Evolutionary conservation across 1,140 invertebrate species (phyloP).

Genomic region (Tetramorium parvispinum): DNA sequence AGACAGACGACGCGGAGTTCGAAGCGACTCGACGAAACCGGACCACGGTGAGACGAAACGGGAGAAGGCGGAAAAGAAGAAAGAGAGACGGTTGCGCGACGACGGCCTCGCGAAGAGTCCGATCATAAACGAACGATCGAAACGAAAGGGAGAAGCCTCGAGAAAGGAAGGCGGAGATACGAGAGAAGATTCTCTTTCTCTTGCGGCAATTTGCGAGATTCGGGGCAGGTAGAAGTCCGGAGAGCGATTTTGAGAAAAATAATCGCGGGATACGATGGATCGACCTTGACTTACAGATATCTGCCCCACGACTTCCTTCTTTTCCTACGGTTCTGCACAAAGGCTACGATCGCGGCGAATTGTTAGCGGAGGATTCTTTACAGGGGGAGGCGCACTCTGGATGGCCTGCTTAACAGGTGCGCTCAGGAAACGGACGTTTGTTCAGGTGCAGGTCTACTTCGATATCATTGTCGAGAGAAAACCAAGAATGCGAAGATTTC

Average conservation of each 20-base stretch:
- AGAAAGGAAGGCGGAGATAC: background rate
- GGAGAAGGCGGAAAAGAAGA: constrained; percentile 53
- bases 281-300: constrained; percentile 43
- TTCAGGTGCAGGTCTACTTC: constrained; percentile 47
- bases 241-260: constrained; percentile 63
- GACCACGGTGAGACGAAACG: constrained; percentile 36
- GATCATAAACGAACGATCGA: constrained; percentile 64
- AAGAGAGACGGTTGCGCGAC: constrained; percentile 61
- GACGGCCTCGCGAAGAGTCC: background rate
- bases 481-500: background rate
- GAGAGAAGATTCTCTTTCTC: background rate
- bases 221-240: constrained; percentile 6
- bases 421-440: constrained; percentile 54
- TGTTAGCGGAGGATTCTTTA: constrained; percentile 59
- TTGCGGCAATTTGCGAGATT: constrained; percentile 31
- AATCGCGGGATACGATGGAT: constrained; percentile 24
- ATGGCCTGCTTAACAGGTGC: constrained; percentile 34
- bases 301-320: constrained; percentile 55
- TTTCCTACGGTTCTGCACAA: background rate
- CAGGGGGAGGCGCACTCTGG: constrained; percentile 12
- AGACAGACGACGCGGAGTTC: background rate
- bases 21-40: constrained; percentile 59
- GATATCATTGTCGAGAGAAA: background rate
- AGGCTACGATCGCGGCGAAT: constrained; percentile 29
- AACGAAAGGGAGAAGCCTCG: constrained; percentile 51